Evolutionary conservation across 1,140 invertebrate genomes (phyloP), one percentile per base, ranked within the genome.

Genomic region (Bombus fervidus): DNA sequence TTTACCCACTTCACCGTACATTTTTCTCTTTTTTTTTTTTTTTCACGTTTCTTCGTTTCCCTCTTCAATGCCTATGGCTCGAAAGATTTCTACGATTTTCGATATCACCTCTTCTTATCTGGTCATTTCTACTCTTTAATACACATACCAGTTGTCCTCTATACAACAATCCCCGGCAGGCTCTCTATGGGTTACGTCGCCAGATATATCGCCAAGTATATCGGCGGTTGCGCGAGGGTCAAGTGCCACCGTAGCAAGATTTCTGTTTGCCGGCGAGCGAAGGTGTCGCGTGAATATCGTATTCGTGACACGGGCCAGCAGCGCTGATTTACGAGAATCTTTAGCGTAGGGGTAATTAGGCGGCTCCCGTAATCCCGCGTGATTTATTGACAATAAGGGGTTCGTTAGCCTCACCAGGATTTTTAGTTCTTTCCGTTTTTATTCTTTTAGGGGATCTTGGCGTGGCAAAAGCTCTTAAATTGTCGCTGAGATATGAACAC

Each of bases 61-160:
- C 34, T 64, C 41, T 2, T 39, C 66, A 3, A 64, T 37, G 22
- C 43, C 41, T 18, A 79, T 18, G 76, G 12, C n/a, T 66, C n/a
- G 34, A 78, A 71, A 87, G 31, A 37, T 59, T 81, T 82, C 73
- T 25, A 41, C 68, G 37, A 84, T 84, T 74, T 43, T 37, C 66
- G 62, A 85, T 81, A 86, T 81, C 69, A 76, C 4, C 25, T 59
- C 34, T 57, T 64, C 74, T 28, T 86, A 85, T 86, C 72, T 72
- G 82, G 73, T 86, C 74, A 79, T 74, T 84, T 72, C 73, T 62
- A 81, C 71, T 86, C 72, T 77, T 66, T 77, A 83, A 64, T 74
- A 57, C 84, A 69, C 34, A 59, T 37, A 83, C 39, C 37, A 53
- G 59, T 15, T 73, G 34, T 53, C 28, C 57, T 8, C n/a, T 71